These are phyloP conservation scores for Lemur catta DNA, from an alignment of 2,797 vertebrate species.

Conservation along the genomic window DNA sequence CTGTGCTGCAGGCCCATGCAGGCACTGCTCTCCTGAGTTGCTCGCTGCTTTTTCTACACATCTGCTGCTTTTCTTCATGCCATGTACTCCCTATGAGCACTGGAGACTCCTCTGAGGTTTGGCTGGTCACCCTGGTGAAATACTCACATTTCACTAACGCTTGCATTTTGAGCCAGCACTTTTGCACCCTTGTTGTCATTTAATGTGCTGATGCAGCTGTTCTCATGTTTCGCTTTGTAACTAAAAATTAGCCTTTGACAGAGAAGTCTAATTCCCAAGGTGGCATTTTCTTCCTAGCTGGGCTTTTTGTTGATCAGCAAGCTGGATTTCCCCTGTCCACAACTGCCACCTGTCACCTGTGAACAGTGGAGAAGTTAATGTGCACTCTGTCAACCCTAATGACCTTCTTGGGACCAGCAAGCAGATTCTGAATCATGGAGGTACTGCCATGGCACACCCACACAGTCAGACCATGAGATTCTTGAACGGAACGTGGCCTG, in stretches of 20 bases:
- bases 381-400: background rate
- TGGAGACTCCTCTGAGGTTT: background rate
- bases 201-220: background rate
- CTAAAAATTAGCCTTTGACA: background rate
- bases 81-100: background rate
- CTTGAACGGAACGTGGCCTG: background rate
- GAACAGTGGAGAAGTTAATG: background rate
- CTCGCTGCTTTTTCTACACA: background rate
- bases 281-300: background rate
- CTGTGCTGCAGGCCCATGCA: fast-evolving
- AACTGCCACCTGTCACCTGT: background rate
- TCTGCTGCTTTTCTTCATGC: background rate
- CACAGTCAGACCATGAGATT: background rate
- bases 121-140: background rate
- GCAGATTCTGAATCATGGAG: background rate
- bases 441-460: no score
- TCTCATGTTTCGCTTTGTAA: background rate
- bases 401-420: background rate
- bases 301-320: background rate
- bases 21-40: background rate
- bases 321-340: background rate
- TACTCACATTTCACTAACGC: background rate
- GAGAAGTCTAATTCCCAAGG: background rate
- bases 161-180: background rate
- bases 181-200: background rate